Conservation (phyloP, 2,888 invertebrate species). For the Clostera curtula region DNA sequence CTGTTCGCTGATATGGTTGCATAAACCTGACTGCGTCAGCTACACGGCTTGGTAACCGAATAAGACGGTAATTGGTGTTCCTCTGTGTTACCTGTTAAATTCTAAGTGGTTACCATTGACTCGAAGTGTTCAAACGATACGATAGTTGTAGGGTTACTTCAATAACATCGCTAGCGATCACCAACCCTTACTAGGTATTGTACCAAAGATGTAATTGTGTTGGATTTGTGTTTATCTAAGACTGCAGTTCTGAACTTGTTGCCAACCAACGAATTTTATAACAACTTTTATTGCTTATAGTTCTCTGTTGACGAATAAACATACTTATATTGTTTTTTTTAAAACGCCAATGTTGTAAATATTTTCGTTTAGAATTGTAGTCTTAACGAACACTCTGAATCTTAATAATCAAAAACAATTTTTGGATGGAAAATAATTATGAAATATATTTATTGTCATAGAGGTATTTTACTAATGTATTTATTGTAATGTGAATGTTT, state of each 20-base stretch:
- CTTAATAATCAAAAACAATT: constrained; percentile 19
- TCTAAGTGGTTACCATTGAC: constrained; percentile 23
- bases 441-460: constrained; percentile 18
- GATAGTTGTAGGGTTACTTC: constrained; percentile 23
- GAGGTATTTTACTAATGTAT: constrained; percentile 13
- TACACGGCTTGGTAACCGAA: constrained; percentile 19
- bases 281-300: no score
- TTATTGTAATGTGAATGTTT: constrained; percentile 14
- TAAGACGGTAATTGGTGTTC: constrained; percentile 27
- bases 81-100: constrained; percentile 25
- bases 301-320: no score
- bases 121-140: constrained; percentile 44
- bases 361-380: constrained; percentile 17
- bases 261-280: background rate
- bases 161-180: constrained; percentile 21
- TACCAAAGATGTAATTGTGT: constrained; percentile 73
- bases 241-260: constrained; percentile 22
- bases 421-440: constrained; percentile 49
- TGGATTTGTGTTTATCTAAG: constrained; percentile 43
- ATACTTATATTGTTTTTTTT: no score
- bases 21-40: background rate
- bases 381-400: constrained; percentile 11
- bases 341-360: no score
- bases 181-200: constrained; percentile 65
- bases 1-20: constrained; percentile 79